Evolutionary conservation across 1,140 invertebrate genomes (phyloP).

Genomic region (Plectrocnemia conspersa): DNA sequence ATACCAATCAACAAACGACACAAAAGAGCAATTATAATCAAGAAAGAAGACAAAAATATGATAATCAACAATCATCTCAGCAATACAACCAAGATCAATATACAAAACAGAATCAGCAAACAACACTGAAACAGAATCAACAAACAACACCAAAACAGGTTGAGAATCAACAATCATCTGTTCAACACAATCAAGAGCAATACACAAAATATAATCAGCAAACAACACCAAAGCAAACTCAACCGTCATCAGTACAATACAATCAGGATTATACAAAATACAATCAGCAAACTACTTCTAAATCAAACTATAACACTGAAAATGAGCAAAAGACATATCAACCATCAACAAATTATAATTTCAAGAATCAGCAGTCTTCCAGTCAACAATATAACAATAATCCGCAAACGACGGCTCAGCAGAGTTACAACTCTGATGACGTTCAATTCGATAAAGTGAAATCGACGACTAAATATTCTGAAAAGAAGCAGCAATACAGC

Average conservation of each 20-base stretch:
- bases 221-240: conserved; percentile 3
- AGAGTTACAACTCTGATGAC: conserved; percentile 15
- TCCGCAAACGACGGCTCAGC: conserved; percentile 19
- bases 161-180: conserved; percentile 1
- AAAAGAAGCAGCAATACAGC: conserved; percentile 25
- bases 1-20: conserved; percentile 16
- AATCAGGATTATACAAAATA: conserved; percentile 3
- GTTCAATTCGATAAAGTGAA: conserved; percentile 29
- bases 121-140: conserved; percentile 4
- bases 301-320: conserved; percentile 17
- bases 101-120: conserved; percentile 5
- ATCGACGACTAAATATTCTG: conserved; percentile 19
- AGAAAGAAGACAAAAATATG: conserved; percentile 23
- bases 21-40: conserved; percentile 13
- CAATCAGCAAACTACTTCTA: conserved; percentile 19
- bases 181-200: conserved; percentile 19
- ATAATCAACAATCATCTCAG: conserved; percentile 18
- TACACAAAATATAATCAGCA: conserved; percentile 10
- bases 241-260: conserved; percentile 8
- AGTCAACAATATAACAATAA: conserved; percentile 14
- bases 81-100: conserved; percentile 24
- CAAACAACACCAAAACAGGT: background rate
- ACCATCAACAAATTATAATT: conserved; percentile 10
- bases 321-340: conserved; percentile 2
- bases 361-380: conserved; percentile 7